These are phyloP conservation scores for Phalacrocorax brasilianus DNA, from an alignment of 2,113 vertebrate species.

Conservation along the genomic window DNA sequence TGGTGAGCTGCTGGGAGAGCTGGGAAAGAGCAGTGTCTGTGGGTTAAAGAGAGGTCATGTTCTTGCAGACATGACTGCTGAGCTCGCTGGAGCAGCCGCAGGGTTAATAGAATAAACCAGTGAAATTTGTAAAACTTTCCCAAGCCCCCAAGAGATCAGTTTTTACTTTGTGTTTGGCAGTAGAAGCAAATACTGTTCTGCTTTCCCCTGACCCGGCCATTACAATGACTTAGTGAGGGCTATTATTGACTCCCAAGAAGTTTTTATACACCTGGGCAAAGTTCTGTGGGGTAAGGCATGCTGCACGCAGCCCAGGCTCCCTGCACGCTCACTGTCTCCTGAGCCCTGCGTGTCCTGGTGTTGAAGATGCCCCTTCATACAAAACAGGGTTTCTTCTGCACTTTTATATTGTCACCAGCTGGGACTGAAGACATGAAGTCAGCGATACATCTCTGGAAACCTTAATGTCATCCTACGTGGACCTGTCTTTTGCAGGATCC, in stretches of 20 bases:
- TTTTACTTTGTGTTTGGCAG: neutral
- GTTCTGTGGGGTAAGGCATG: neutral
- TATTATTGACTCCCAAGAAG: neutral
- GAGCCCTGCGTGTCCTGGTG: neutral
- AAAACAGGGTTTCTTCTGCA: neutral
- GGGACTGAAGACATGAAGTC: neutral
- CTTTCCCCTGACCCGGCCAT: neutral
- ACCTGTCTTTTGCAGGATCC: neutral
- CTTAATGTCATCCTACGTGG: neutral
- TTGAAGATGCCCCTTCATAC: neutral
- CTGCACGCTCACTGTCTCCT: rapidly evolving
- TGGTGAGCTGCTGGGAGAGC: neutral
- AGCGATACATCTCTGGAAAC: neutral
- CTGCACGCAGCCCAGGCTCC: neutral
- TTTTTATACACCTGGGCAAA: neutral
- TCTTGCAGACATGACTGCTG: neutral
- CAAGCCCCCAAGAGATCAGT: neutral
- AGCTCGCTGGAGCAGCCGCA: neutral
- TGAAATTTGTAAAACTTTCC: neutral
- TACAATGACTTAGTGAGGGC: neutral
- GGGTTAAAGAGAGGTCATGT: neutral
- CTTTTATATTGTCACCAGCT: neutral
- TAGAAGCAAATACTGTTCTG: neutral
- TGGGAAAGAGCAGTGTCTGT: neutral
- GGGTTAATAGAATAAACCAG: slow-evolving; percentile 6